Percentiles rank a stretch among this genome's conserved stretches.
These are phyloP conservation scores for Eudyptes chrysolophus DNA, from an alignment of 2,113 vertebrate species.

Conservation along the genomic window DNA sequence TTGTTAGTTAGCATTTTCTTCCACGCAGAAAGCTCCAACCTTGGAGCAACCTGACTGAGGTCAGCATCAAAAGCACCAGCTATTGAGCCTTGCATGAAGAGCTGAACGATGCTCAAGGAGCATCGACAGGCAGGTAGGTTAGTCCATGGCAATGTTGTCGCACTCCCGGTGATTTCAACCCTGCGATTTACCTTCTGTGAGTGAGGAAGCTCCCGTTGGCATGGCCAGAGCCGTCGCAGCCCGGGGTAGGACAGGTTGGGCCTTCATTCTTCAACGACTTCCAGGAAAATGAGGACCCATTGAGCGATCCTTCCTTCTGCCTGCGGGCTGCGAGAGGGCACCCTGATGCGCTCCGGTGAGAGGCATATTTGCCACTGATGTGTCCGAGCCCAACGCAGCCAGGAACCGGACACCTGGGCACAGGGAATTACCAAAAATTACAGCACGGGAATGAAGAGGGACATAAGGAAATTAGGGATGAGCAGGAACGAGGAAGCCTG, in stretches of 20 bases:
- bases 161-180: accelerated
- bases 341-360: conserved; percentile 95
- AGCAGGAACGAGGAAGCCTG: not conserved
- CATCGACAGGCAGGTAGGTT: not conserved
- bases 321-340: conserved; percentile 92
- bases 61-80: not conserved
- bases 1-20: not conserved
- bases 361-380: conserved; percentile 97
- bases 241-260: conserved; percentile 91
- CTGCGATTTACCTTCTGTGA: conserved; percentile 86
- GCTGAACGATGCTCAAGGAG: accelerated
- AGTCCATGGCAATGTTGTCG: accelerated
- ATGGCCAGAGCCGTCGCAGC: conserved; percentile 94
- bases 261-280: conserved; percentile 95
- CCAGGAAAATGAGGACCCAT: conserved; percentile 92
- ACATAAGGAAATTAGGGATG: accelerated
- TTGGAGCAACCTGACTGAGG: not conserved
- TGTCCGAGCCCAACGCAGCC: conserved; percentile 96
- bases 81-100: accelerated
- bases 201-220: conserved; percentile 98
- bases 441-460: not conserved
- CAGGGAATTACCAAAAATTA: not conserved
- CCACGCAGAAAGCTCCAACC: not conserved
- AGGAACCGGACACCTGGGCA: conserved; percentile 90
- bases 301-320: conserved; percentile 94